A percentile compares a stretch with the other conserved stretches of the same genome.
Conservation (phyloP, 2,888 invertebrate genomes). For the Eupithecia exiguata region DNA sequence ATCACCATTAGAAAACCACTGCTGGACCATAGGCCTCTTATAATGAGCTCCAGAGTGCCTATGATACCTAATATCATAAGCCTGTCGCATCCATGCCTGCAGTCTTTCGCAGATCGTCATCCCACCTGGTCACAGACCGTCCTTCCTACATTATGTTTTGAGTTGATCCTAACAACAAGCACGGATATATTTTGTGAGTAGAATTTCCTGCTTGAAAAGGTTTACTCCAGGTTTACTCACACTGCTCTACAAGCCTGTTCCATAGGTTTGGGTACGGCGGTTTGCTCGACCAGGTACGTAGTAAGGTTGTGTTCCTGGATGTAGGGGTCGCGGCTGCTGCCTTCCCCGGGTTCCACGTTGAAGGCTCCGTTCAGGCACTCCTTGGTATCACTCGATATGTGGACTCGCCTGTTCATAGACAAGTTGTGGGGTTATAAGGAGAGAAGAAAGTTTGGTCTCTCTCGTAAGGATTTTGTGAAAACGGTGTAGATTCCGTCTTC, state of each 20-base stretch:
- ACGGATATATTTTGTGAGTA: not conserved
- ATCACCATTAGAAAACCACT: not conserved
- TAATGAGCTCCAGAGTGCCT: not conserved
- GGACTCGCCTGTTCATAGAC: slow-evolving; percentile 89
- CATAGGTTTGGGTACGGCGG: slow-evolving; percentile 5
- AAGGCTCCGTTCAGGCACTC: slow-evolving; percentile 94
- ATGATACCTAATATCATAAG: not conserved
- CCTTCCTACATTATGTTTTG: not conserved
- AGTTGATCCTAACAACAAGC: not conserved
- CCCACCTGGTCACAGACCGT: not conserved
- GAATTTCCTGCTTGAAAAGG: not conserved
- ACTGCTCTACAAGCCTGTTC: not conserved
- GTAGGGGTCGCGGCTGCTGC: slow-evolving; percentile 92
- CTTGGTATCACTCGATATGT: slow-evolving; percentile 95
- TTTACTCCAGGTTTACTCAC: not conserved
- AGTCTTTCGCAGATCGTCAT: not conserved
- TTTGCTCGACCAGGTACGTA: slow-evolving; percentile 88
- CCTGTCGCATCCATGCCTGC: not conserved
- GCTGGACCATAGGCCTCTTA: not conserved
- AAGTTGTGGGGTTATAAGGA: not conserved
- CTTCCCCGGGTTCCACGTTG: slow-evolving; percentile 96
- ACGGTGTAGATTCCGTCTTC: not conserved
- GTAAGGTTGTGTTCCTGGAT: slow-evolving; percentile 93
- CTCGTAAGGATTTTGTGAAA: not conserved
- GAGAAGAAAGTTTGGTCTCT: not conserved